phyloP scores from a whole-genome alignment of 2,113 vertebrate genomes.

The Hydropotes inermis region DNA sequence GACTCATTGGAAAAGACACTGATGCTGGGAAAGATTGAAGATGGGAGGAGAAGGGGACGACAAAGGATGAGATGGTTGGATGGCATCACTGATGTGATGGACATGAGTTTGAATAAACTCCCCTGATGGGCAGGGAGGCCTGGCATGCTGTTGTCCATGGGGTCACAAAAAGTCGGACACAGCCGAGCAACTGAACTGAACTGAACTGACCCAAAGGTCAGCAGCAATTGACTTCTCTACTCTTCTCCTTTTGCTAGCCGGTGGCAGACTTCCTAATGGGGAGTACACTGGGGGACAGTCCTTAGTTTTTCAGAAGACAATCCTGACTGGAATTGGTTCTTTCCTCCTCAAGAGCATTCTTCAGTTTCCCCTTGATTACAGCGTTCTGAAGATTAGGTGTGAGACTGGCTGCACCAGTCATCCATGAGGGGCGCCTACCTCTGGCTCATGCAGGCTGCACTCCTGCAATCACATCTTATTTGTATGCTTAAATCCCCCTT shows the following conservation, averaged over 20 bases:
- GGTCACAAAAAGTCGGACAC: accelerated
- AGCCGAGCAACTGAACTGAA: background rate
- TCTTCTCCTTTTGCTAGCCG: background rate
- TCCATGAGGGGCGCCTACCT: background rate
- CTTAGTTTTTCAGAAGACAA: background rate
- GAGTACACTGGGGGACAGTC: background rate
- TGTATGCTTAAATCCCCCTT: background rate
- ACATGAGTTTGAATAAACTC: background rate
- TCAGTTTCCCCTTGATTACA: background rate
- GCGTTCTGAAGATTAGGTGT: background rate
- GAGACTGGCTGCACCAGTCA: background rate
- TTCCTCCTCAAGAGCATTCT: background rate
- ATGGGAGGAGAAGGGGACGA: background rate
- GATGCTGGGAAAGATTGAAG: background rate
- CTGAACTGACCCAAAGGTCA: background rate
- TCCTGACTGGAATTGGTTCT: background rate
- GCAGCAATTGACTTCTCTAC: background rate
- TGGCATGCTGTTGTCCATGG: accelerated
- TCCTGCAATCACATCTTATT: background rate
- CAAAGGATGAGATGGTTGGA: background rate
- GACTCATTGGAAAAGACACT: background rate
- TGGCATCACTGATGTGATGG: background rate
- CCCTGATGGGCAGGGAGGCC: background rate
- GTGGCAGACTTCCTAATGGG: background rate
- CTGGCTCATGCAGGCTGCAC: background rate